Percentiles rank a stretch among this genome's conserved stretches.
phyloP scores from a whole-genome alignment of 2,113 vertebrate species.

The Rafetus swinhoei region DNA sequence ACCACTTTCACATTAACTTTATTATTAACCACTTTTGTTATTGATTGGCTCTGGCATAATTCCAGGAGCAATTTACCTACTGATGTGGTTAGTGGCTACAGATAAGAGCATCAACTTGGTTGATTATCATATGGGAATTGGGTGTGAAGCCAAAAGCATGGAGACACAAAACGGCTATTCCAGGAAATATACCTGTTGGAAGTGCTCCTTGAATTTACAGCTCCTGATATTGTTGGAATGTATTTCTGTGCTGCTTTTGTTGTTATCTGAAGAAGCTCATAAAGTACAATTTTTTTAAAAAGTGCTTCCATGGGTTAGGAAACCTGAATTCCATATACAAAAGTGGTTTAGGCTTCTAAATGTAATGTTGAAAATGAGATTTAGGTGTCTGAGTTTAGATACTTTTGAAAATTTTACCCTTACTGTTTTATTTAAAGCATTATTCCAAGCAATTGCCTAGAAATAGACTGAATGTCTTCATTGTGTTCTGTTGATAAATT shows the following conservation, averaged over 20 bases:
- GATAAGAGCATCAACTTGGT: neutral
- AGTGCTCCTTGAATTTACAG: neutral
- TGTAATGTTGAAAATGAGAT: neutral
- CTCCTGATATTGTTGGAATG: neutral
- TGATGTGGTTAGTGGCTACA: neutral
- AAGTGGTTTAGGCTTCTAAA: neutral
- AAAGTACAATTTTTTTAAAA: neutral
- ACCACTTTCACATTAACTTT: neutral
- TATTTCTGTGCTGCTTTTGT: neutral
- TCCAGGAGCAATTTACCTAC: neutral
- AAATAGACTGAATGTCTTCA: neutral
- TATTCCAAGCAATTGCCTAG: neutral
- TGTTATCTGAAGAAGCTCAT: neutral
- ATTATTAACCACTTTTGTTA: neutral
- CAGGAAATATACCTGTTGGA: neutral
- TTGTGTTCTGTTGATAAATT: neutral
- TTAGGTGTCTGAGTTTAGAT: neutral
- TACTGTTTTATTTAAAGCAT: neutral
- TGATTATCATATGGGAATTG: neutral
- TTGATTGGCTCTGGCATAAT: neutral
- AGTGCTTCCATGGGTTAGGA: neutral
- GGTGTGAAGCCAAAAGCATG: conserved; percentile 1
- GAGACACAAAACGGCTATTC: neutral
- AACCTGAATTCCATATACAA: neutral
- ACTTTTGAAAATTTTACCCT: neutral